Conservation (phyloP, 2,888 invertebrate species). For the Abrostola triplasia region DNA sequence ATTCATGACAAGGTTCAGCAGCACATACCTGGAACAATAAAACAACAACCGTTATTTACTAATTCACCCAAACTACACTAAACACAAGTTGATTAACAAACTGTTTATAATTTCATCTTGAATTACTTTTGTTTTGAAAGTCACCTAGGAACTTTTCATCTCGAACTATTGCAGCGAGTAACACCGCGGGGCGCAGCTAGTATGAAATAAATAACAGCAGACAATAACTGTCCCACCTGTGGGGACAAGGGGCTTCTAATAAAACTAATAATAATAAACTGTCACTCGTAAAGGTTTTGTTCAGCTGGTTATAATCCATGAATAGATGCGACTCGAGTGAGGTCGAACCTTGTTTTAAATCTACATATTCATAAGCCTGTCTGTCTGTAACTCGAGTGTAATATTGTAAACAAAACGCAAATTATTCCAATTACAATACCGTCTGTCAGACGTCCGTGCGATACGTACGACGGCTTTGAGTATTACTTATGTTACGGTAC, state of each 20-base stretch:
- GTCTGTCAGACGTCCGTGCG: conserved; percentile 5
- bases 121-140: too few species aligned
- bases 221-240: too few species aligned
- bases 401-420: conserved; percentile 9
- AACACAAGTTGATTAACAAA: background rate
- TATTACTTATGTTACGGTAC: background rate
- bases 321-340: conserved; percentile 9
- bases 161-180: too few species aligned
- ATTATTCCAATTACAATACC: conserved; percentile 20
- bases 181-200: too few species aligned
- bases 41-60: background rate
- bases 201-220: too few species aligned
- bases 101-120: too few species aligned
- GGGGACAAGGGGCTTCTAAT: too few species aligned
- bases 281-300: background rate
- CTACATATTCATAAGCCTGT: conserved; percentile 40
- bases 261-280: background rate
- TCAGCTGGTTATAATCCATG: conserved; percentile 13
- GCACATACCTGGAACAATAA: conserved; percentile 47
- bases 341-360: conserved; percentile 7
- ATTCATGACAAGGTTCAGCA: background rate
- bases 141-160: too few species aligned
- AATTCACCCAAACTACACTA: background rate
- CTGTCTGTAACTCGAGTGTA: conserved; percentile 7
- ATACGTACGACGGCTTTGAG: background rate